Conservation (phyloP, 2,797 vertebrate species). For the Xerus rutilus region DNA sequence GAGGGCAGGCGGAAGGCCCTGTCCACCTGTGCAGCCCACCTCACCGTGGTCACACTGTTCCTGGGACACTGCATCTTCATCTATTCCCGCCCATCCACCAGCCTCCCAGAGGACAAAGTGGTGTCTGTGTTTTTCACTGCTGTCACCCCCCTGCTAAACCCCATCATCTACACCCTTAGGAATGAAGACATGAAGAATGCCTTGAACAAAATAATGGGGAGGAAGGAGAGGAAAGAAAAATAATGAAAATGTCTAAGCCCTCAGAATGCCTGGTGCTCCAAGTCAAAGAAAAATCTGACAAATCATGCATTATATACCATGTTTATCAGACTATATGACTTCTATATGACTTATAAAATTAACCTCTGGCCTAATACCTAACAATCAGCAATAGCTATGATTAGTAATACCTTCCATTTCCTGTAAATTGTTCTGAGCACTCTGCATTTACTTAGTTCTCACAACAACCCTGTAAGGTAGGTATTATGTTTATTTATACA, state of each 20-base stretch:
- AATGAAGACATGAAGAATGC: conserved; percentile 86
- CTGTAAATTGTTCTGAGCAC: background rate
- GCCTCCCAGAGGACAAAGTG: conserved; percentile 84
- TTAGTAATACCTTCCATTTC: background rate
- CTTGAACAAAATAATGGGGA: conserved; percentile 75
- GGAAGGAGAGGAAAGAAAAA: conserved; percentile 26
- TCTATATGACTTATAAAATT: conserved; percentile 4
- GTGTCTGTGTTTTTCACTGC: conserved; percentile 85
- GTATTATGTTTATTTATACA: background rate
- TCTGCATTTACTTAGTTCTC: background rate
- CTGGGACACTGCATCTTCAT: conserved; percentile 86
- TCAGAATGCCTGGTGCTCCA: conserved; percentile 2
- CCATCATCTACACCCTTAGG: conserved; percentile 85
- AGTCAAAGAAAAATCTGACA: background rate
- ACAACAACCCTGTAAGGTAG: background rate
- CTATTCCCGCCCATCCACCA: conserved; percentile 84
- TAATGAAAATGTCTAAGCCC: conserved; percentile 41
- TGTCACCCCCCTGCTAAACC: conserved; percentile 84
- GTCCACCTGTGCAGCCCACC: conserved; percentile 85
- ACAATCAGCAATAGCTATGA: background rate
- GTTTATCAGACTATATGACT: background rate
- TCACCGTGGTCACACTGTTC: conserved; percentile 81
- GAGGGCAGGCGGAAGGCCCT: conserved; percentile 81
- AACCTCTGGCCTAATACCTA: background rate
- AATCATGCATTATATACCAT: background rate